Evolutionary conservation across 1,140 invertebrate genomes (phyloP).

Genomic region (Tetragonula clypearis): DNA sequence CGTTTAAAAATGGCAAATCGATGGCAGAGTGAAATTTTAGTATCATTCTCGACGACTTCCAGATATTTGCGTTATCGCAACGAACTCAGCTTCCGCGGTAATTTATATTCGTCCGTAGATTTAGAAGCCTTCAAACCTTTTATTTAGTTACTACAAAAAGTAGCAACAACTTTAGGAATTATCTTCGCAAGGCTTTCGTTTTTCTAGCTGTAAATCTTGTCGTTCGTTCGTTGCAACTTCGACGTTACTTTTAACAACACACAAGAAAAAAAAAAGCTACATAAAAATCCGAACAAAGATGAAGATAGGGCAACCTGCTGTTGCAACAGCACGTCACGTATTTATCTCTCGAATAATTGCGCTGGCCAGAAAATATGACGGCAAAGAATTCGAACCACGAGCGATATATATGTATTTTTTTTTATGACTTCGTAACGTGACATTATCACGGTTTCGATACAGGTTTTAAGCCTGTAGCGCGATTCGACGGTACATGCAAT

Average conservation of each 20-base stretch:
- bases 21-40: neutral
- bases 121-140: neutral
- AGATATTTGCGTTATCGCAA: neutral
- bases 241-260: neutral
- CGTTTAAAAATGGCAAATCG: constrained; percentile 27
- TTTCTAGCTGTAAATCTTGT: neutral
- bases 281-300: neutral
- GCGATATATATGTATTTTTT: neutral
- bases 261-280: neutral
- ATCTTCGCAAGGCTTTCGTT: neutral
- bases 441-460: neutral
- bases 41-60: neutral
- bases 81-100: neutral
- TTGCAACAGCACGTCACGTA: neutral
- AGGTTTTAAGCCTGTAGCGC: neutral
- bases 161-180: neutral
- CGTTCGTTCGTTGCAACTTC: neutral
- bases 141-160: neutral
- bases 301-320: neutral
- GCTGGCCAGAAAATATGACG: neutral
- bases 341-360: neutral
- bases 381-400: neutral
- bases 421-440: neutral
- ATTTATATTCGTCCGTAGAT: neutral
- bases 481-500: neutral